Evolutionary conservation across 2,797 vertebrate genomes (phyloP), one percentile per base, ranked within the genome.

Genomic region (Parotocinclus haroldoi): DNA sequence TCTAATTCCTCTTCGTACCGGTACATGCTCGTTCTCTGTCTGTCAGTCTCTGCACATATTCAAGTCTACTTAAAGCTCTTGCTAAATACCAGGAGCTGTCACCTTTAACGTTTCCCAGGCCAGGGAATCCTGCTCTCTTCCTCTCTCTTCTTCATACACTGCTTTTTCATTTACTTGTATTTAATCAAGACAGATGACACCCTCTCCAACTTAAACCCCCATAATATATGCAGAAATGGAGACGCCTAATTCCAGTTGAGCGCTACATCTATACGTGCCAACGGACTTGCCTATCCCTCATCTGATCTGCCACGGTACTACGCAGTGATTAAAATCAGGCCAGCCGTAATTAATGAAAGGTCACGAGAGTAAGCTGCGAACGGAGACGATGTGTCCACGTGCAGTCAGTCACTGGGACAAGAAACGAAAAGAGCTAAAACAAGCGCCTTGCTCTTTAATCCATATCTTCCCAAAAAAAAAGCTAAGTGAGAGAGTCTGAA

Each of bases 281-380:
- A 87, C 79, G 76, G 77, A 76, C 82, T 81, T 66, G 80, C 78
- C 81, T 74, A 75, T 87, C 85, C 78, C 83, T 87, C 76, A 73
- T 87, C 84, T 89, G 82, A 76, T 84, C 84, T 85, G 66, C 75
- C 79, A 82, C 74, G 37, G 81, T 83, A 82, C 86, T 81, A 87
- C 83, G 84, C 74, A 84, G 85, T 89, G 86, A 91, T 91, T 90
- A 90, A 90, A 90, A 85, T 83, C 66, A 54, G 82, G 81, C 81
- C 75, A 61, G 83, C 76, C 78, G 84, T 89, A 90, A 92, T 90
- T 92, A 89, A 91, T 86, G 84, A 92, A 91, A 91, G 90, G 90
- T 91, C 90, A 91, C 54, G 72, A 87, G 87, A 89, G 87, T 89
- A 60, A 81, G 83, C 83, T 83, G 82, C 78, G 85, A 85, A 88